phyloP scores from a whole-genome alignment of 2,888 invertebrate genomes.

The Aelia acuminata region DNA sequence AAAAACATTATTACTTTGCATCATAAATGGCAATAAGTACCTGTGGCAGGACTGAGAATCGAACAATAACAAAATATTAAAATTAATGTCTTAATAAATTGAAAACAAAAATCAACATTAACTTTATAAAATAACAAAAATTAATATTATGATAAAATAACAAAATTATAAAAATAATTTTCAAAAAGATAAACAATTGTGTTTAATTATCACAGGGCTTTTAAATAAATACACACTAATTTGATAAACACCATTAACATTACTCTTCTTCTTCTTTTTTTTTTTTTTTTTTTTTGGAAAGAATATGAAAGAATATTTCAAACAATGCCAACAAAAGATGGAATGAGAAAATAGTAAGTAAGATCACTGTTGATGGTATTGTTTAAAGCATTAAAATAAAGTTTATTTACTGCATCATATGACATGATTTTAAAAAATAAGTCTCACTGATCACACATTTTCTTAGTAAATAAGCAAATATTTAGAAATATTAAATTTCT shows the following conservation, averaged over 20 bases:
- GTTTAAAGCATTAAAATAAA: background rate
- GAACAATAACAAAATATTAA: background rate
- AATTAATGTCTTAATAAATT: background rate
- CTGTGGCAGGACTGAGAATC: background rate
- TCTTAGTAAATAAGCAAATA: background rate
- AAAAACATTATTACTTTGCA: background rate
- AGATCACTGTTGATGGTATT: too few species aligned
- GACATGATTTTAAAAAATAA: background rate
- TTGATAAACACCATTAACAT: background rate
- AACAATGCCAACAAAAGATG: background rate
- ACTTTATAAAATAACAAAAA: too few species aligned
- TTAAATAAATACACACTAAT: background rate
- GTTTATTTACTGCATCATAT: background rate
- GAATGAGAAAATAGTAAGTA: background rate
- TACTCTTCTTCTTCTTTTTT: too few species aligned
- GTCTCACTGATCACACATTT: background rate
- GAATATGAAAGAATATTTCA: background rate
- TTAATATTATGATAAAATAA: too few species aligned
- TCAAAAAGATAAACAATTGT: background rate
- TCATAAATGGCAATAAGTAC: background rate
- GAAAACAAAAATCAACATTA: slow-evolving; percentile 6
- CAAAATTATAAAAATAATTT: slow-evolving; percentile 13
- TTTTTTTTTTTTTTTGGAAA: background rate
- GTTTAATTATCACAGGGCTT: background rate
- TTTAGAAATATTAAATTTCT: background rate